Evolutionary conservation across 2,888 invertebrate genomes (phyloP).

Genomic region (Muscina levida): DNA sequence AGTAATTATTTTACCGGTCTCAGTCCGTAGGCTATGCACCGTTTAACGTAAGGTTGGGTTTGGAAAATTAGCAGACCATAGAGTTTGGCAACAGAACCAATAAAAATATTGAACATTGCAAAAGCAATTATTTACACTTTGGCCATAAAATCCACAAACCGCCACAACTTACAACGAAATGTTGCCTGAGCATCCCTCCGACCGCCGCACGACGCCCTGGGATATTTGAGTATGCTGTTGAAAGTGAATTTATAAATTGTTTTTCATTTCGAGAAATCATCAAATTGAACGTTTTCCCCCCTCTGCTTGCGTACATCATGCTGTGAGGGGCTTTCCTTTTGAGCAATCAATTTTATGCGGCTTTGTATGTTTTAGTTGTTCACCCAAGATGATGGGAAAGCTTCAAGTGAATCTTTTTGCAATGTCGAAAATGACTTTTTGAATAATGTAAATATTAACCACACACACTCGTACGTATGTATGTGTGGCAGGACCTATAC

Average conservation of each 20-base stretch:
- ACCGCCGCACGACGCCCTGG: background rate
- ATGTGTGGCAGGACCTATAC: background rate
- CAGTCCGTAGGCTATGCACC: too few species aligned
- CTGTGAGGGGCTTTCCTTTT: background rate
- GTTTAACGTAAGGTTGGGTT: too few species aligned
- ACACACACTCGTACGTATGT: background rate
- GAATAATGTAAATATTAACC: conserved; percentile 17
- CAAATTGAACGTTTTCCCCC: background rate
- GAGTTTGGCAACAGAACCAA: conserved; percentile 42
- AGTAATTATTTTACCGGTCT: too few species aligned
- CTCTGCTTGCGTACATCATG: conserved; percentile 1
- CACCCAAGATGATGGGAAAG: conserved; percentile 10
- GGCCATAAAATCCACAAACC: conserved; percentile 28
- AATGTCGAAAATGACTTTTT: conserved; percentile 33
- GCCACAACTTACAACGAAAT: conserved; percentile 9
- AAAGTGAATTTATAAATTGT: conserved; percentile 42
- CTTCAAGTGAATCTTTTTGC: conserved; percentile 37
- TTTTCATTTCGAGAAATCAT: conserved; percentile 17
- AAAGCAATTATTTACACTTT: conserved; percentile 51
- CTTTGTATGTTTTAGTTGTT: conserved; percentile 31
- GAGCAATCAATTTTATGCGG: conserved; percentile 34
- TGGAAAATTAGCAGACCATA: conserved; percentile 42
- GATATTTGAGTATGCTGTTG: conserved; percentile 26
- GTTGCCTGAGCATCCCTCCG: background rate
- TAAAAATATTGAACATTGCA: conserved; percentile 23